Conservation (phyloP, 2,113 vertebrate genomes). For the Melanostigma gelatinosum region DNA sequence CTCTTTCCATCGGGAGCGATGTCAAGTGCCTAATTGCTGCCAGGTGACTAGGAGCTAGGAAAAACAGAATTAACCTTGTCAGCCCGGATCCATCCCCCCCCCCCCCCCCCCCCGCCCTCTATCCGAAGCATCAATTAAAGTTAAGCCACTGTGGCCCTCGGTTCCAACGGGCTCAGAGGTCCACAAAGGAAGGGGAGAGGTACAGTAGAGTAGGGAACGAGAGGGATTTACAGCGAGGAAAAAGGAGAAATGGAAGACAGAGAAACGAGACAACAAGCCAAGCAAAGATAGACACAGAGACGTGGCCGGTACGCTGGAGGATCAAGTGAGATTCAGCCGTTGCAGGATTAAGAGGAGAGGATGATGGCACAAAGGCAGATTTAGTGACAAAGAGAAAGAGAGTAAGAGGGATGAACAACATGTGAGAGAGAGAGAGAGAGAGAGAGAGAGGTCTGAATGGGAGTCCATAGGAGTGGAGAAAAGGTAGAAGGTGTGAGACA, state of each 20-base stretch:
- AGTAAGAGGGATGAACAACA: slow-evolving; percentile 9
- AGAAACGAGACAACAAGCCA: slow-evolving; percentile 43
- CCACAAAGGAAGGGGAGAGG: slow-evolving; percentile 44
- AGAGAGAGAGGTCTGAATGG: not conserved
- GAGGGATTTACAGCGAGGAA: slow-evolving; percentile 42
- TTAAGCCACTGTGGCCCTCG: slow-evolving; percentile 64
- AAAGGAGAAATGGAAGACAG: slow-evolving; percentile 16
- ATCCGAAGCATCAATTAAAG: slow-evolving; percentile 79
- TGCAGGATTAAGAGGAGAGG: slow-evolving; percentile 47
- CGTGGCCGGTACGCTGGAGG: slow-evolving; percentile 43
- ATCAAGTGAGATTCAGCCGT: slow-evolving; percentile 68
- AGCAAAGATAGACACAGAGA: slow-evolving; percentile 54
- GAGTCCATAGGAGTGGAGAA: too few relatives aligned
- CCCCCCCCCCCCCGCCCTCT: slow-evolving; percentile 34
- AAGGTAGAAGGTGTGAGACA: not conserved
- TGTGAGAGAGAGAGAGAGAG: not conserved
- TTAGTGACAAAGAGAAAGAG: slow-evolving; percentile 7
- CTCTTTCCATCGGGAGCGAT: slow-evolving; percentile 43
- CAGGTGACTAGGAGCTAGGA: slow-evolving; percentile 71
- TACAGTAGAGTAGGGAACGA: slow-evolving; percentile 42
- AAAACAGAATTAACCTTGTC: slow-evolving; percentile 83
- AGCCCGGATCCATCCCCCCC: slow-evolving; percentile 59
- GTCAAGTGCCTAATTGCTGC: slow-evolving; percentile 75
- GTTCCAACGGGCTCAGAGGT: slow-evolving; percentile 67
- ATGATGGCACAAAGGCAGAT: slow-evolving; percentile 37